Percentiles rank a stretch among this genome's conserved stretches.
Evolutionary conservation across 2,888 invertebrate species (phyloP).

Genomic region (Chrysina gloriosa): DNA sequence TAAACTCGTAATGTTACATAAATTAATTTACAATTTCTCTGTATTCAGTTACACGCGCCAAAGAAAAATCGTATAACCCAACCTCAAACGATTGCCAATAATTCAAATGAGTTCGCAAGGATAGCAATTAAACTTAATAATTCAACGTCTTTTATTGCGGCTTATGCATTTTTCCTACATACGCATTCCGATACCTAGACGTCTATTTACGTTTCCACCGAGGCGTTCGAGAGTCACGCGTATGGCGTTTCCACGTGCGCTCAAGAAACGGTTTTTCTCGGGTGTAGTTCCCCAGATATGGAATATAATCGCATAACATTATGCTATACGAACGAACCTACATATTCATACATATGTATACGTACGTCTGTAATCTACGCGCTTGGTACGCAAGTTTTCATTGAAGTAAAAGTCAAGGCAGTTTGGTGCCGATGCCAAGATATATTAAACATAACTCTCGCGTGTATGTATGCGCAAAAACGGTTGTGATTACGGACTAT

Average conservation of each 20-base stretch:
- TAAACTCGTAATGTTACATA: no score
- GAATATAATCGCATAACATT: slow-evolving; percentile 3
- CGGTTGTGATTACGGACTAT: no score
- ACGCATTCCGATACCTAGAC: no score
- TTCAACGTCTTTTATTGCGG: not conserved
- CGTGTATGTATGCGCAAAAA: not conserved
- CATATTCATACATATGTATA: not conserved
- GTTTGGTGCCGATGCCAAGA: slow-evolving; percentile 18
- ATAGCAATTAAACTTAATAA: not conserved
- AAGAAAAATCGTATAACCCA: no score
- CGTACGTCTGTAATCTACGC: not conserved
- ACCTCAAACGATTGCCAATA: no score
- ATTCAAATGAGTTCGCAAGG: no score
- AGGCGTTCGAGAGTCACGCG: not conserved
- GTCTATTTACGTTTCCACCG: no score
- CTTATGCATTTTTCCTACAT: not conserved
- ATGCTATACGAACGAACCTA: not conserved
- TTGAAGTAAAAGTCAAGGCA: slow-evolving; percentile 44
- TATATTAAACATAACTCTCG: not conserved
- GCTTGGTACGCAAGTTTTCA: slow-evolving; percentile 36
- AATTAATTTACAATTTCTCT: no score
- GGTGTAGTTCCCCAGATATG: not conserved
- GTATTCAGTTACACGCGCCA: no score
- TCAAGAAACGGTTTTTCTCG: slow-evolving; percentile 3
- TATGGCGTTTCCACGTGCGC: not conserved